Evolutionary conservation across 2,888 invertebrate species (phyloP).

Genomic region (Yponomeuta malinellus): DNA sequence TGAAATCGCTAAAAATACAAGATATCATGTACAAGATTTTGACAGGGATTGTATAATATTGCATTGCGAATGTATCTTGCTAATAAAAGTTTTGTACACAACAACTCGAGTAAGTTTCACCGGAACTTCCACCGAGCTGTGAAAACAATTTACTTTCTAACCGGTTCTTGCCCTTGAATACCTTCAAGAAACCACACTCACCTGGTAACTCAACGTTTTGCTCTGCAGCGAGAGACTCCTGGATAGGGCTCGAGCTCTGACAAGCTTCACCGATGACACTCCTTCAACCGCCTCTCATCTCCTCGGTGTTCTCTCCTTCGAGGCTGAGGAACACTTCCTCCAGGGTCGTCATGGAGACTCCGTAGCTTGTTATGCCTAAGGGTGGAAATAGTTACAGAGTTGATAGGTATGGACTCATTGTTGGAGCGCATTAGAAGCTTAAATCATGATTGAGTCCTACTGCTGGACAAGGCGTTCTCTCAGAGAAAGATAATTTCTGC

Average conservation of each 20-base stretch:
- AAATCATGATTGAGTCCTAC: too few species aligned
- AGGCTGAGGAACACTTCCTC: slow-evolving; percentile 91
- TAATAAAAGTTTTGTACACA: too few species aligned
- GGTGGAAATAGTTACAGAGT: slow-evolving; percentile 18
- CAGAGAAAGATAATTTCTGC: too few species aligned
- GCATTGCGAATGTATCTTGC: too few species aligned
- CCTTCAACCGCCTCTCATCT: slow-evolving; percentile 82
- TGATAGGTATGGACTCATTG: background rate
- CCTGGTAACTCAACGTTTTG: slow-evolving; percentile 83
- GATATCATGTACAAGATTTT: too few species aligned
- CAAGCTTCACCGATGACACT: slow-evolving; percentile 83
- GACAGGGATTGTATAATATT: too few species aligned
- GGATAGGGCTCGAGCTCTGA: slow-evolving; percentile 81
- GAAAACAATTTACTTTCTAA: too few species aligned
- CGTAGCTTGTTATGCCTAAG: slow-evolving; percentile 79
- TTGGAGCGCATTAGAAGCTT: background rate
- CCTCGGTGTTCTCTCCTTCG: slow-evolving; percentile 81
- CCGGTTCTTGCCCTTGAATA: too few species aligned
- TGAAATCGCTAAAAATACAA: too few species aligned
- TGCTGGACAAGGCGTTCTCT: too few species aligned
- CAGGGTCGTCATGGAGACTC: slow-evolving; percentile 91
- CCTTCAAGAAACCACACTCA: slow-evolving; percentile 21
- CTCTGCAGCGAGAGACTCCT: slow-evolving; percentile 83
- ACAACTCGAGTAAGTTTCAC: too few species aligned
- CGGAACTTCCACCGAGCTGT: too few species aligned